phyloP scores from a whole-genome alignment of 64 coral and sea anemone species.

The Pachyseris speciosa region DNA sequence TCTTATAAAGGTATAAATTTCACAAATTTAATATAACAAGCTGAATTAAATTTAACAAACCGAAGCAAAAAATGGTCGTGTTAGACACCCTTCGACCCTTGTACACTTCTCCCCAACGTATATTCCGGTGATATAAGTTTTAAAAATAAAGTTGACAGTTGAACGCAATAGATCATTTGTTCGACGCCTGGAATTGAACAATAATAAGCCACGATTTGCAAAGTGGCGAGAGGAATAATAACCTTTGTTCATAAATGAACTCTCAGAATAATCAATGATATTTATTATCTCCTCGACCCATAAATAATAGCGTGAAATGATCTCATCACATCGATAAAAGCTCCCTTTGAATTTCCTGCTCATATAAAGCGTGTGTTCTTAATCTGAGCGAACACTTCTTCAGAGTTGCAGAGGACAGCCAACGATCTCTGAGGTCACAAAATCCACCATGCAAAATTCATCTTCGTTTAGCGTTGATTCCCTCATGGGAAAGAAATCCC shows the following conservation, averaged over 20 bases:
- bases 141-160: background rate
- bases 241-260: slow-evolving; percentile 67
- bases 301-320: slow-evolving; percentile 54
- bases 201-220: slow-evolving; percentile 13
- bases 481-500: slow-evolving; percentile 56
- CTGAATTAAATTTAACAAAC: background rate
- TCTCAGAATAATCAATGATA: slow-evolving; percentile 59
- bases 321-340: slow-evolving; percentile 54
- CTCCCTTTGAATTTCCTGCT: slow-evolving; percentile 30
- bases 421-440: background rate
- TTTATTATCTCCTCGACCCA: slow-evolving; percentile 48
- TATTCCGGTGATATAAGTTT: background rate
- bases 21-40: background rate
- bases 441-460: slow-evolving; percentile 56
- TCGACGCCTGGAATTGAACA: slow-evolving; percentile 47
- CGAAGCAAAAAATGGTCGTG: background rate
- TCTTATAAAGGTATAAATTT: slow-evolving; percentile 31
- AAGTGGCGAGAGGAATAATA: slow-evolving; percentile 51
- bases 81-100: background rate
- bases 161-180: background rate
- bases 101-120: background rate
- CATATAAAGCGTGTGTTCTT: slow-evolving; percentile 52
- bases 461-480: slow-evolving; percentile 71
- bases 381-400: slow-evolving; percentile 18
- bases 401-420: background rate